These are phyloP conservation scores for Caenorhabditis sp. DNA, from an alignment of 2,888 invertebrate genomes.

Conservation along the genomic window DNA sequence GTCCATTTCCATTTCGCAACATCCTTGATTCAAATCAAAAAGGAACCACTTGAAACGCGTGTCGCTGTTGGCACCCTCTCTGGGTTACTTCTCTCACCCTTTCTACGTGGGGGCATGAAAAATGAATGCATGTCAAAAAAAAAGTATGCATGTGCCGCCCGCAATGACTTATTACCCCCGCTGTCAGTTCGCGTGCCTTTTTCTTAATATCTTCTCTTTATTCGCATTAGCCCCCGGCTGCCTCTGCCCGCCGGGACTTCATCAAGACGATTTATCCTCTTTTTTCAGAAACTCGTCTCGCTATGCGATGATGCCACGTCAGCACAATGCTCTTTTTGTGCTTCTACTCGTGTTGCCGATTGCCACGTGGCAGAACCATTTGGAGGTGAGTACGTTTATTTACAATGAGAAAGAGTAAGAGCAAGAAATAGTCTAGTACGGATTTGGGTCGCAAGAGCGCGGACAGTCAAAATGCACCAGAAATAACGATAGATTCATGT, in stretches of 20 bases:
- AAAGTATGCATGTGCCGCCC: conserved; percentile 44
- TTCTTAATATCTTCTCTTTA: conserved; percentile 34
- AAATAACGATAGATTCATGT: too few relatives aligned
- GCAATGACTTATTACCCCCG: conserved; percentile 44
- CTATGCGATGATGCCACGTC: conserved; percentile 35
- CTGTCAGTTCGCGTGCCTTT: conserved; percentile 43
- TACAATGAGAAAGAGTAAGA: neutral
- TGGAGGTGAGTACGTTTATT: conserved; percentile 32
- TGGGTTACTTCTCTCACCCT: conserved; percentile 10
- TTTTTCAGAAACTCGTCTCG: neutral
- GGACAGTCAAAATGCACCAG: neutral
- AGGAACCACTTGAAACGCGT: conserved; percentile 18
- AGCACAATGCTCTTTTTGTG: neutral
- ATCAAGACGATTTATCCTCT: conserved; percentile 2
- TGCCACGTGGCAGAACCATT: conserved; percentile 37
- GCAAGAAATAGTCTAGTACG: neutral
- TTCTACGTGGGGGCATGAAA: conserved; percentile 44
- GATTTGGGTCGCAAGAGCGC: neutral
- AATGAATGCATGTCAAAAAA: conserved; percentile 51
- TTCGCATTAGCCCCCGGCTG: conserved; percentile 29
- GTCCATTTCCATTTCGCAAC: conserved; percentile 1
- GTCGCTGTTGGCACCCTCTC: neutral
- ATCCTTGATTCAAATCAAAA: too few relatives aligned
- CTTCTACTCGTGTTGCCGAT: conserved; percentile 17
- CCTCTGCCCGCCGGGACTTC: neutral